phyloP scores from a whole-genome alignment of 2,113 vertebrate genomes.

The Pimephales promelas region DNA sequence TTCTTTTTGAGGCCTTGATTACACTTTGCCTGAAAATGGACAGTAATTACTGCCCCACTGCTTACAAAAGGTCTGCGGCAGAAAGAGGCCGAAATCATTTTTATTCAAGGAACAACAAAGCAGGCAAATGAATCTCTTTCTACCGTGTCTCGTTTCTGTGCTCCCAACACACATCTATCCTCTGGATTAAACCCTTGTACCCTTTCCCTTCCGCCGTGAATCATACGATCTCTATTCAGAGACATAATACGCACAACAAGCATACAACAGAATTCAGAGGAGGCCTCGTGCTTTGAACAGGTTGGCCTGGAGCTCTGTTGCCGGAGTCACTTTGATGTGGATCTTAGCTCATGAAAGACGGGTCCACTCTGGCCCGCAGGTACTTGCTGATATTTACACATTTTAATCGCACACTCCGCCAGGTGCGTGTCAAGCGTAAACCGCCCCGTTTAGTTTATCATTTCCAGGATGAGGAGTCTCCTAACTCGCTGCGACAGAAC shows the following conservation, averaged over 20 bases:
- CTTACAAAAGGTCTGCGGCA: constrained; percentile 70
- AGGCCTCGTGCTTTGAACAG: constrained; percentile 71
- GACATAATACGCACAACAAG: constrained; percentile 70
- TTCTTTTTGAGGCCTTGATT: constrained; percentile 75
- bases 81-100: constrained; percentile 61
- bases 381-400: constrained; percentile 70
- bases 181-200: constrained; percentile 62
- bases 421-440: constrained; percentile 64
- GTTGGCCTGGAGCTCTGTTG: constrained; percentile 75
- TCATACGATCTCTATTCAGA: constrained; percentile 62
- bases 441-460: constrained; percentile 41
- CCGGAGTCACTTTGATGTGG: constrained; percentile 75
- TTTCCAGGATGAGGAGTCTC: constrained; percentile 58
- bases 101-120: constrained; percentile 76
- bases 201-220: constrained; percentile 52
- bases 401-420: constrained; percentile 72
- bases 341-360: constrained; percentile 76
- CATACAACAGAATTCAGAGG: constrained; percentile 69
- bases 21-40: constrained; percentile 73
- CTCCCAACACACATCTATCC: constrained; percentile 58
- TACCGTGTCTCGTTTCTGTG: constrained; percentile 63
- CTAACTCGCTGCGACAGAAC: constrained; percentile 62
- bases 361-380: constrained; percentile 72
- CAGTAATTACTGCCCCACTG: constrained; percentile 77
- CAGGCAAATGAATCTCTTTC: constrained; percentile 70